Evolutionary conservation across 92 coral and sea anemone species (phyloP), one percentile per base, ranked within the genome.

Genomic region (Palythoa grandis): DNA sequence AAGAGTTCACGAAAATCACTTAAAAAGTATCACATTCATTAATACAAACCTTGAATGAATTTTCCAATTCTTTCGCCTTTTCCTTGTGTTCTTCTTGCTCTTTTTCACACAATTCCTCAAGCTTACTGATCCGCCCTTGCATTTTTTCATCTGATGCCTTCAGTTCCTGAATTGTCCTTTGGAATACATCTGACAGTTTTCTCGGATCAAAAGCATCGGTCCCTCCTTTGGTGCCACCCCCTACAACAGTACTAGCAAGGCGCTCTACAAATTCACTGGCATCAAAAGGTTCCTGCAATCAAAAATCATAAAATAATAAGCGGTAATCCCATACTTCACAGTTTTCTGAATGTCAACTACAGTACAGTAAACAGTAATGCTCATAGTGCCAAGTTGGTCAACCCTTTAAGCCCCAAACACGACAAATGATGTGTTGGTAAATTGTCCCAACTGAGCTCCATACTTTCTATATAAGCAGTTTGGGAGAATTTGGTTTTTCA

Each of bases 211-310:
- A 94, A 5, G 98, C 88, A 11, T 91, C 94, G 6, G 87, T 87
- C 48, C 96, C 96, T 2, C 98, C 98, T 65, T 93, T 96, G 70
- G 94, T 94, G 0, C 98, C 98, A 2, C 98, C 98, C 66, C 98
- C 98, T 29, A 74, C 98, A n/a, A 94, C 96, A 16, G 98, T 94
- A 66, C 98, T 96, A 10, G 98, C 98, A 88, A 96, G 90, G 7
- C 98, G 98, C 57, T 96, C 98, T 38, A 96, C 98, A 87, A 91
- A 96, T 60, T 94, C 98, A 91, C 88, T 73, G 52, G 96, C 94
- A 79, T 92, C 98, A 94, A 96, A 96, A 47, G 96, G 95, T 74
- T 95, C 98, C 98, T 94, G 67, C 0, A 79, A 68, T 53, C 15
- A 29, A 29, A 29, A 29, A 29, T 29, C 35, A 29, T 29, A 29